These are phyloP conservation scores for Macheiramphus alcinus DNA, from an alignment of 2,113 vertebrate genomes.

Conservation along the genomic window DNA sequence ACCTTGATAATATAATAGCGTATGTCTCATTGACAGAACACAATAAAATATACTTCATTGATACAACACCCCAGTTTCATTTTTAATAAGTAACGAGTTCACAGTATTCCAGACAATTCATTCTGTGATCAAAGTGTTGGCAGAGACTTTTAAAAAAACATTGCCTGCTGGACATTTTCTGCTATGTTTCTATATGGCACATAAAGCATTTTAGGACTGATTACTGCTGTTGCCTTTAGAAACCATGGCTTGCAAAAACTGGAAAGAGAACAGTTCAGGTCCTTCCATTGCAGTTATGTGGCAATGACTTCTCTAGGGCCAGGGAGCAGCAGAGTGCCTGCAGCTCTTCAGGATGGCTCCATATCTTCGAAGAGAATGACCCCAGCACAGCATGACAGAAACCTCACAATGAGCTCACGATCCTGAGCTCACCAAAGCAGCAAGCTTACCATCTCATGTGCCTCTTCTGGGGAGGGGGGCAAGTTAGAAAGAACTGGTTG, in stretches of 20 bases:
- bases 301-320: not conserved
- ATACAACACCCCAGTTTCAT: conserved; percentile 39
- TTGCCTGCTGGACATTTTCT: not conserved
- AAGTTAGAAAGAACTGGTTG: accelerated
- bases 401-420: not conserved
- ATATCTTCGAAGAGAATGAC: not conserved
- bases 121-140: conserved; percentile 54
- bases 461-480: not conserved
- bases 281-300: not conserved
- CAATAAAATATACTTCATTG: conserved; percentile 58
- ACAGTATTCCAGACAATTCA: conserved; percentile 38
- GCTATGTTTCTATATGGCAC: not conserved
- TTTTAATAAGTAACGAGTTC: conserved; percentile 53
- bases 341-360: not conserved
- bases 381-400: not conserved
- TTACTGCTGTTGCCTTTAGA: not conserved
- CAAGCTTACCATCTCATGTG: not conserved
- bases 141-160: not conserved
- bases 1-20: conserved; percentile 65
- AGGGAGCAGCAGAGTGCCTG: not conserved
- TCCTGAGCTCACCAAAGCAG: not conserved
- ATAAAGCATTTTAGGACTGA: conserved; percentile 26
- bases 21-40: conserved; percentile 45
- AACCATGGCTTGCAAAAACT: not conserved
- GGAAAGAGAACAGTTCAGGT: not conserved